Evolutionary conservation across 2,797 vertebrate species (phyloP).

Genomic region (Enteromius paludinosus): DNA sequence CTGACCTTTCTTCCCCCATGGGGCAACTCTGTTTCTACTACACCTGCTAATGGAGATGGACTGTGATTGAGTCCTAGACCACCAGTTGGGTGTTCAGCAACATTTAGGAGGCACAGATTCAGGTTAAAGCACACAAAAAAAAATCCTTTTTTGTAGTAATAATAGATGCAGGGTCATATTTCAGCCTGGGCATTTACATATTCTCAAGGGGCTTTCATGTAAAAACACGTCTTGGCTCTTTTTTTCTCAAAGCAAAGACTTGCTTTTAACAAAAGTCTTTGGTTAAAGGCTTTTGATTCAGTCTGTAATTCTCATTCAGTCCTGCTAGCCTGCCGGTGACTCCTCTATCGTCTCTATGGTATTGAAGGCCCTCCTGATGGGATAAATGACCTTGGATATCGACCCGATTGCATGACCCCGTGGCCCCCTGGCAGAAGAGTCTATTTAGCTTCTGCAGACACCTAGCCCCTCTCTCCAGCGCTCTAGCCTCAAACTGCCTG

Average conservation of each 20-base stretch:
- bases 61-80: constrained; percentile 45
- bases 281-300: constrained; percentile 58
- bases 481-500: constrained; percentile 62
- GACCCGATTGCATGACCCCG: constrained; percentile 74
- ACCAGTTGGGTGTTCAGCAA: constrained; percentile 4
- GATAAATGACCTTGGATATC: constrained; percentile 77
- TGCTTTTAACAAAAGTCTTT: constrained; percentile 59
- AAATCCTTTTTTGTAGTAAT: not conserved
- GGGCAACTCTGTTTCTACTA: constrained; percentile 92
- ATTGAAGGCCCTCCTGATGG: constrained; percentile 73
- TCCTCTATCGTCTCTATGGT: constrained; percentile 60
- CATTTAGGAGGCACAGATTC: not conserved
- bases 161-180: not conserved
- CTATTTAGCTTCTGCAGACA: constrained; percentile 62
- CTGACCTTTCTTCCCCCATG: constrained; percentile 90
- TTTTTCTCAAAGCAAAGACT: constrained; percentile 25
- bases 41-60: constrained; percentile 86
- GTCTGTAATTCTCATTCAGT: constrained; percentile 56
- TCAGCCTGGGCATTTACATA: not conserved
- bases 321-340: constrained; percentile 48
- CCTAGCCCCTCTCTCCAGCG: constrained; percentile 65
- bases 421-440: constrained; percentile 56
- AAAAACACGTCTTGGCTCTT: not conserved
- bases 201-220: not conserved
- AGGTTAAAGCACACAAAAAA: not conserved